A percentile compares a stretch with the other conserved stretches of the same genome.
These are phyloP conservation scores for Taenaris catops DNA, from an alignment of 2,888 invertebrate genomes.

Conservation along the genomic window DNA sequence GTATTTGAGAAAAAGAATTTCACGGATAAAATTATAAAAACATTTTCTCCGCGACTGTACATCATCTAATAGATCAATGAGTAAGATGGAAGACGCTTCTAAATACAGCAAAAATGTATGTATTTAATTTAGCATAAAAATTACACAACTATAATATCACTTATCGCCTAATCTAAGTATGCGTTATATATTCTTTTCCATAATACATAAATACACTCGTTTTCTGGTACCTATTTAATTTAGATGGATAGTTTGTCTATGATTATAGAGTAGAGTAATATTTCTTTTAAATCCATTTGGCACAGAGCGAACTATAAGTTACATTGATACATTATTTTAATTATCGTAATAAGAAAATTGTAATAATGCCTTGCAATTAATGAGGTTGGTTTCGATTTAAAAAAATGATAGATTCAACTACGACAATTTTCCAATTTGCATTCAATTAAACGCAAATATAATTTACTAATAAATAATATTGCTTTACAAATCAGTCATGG, in stretches of 20 bases:
- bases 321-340: constrained; percentile 10
- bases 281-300: constrained; percentile 53
- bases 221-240: constrained; percentile 46
- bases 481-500: constrained; percentile 73
- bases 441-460: constrained; percentile 38
- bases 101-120: constrained; percentile 76
- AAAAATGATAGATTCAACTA: constrained; percentile 10
- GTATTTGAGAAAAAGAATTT: too few species aligned
- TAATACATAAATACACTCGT: constrained; percentile 56
- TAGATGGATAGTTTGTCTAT: constrained; percentile 51
- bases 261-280: constrained; percentile 32
- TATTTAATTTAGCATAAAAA: constrained; percentile 63
- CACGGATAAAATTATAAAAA: too few species aligned
- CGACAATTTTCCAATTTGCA: constrained; percentile 11
- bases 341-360: constrained; percentile 16
- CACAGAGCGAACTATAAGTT: constrained; percentile 40
- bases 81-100: constrained; percentile 77
- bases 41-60: constrained; percentile 33
- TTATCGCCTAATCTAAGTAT: constrained; percentile 62
- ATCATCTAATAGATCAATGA: constrained; percentile 62
- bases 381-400: constrained; percentile 5
- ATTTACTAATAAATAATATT: constrained; percentile 73
- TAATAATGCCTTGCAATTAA: constrained; percentile 23
- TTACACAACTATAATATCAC: constrained; percentile 65
- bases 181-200: constrained; percentile 48